phyloP scores from a whole-genome alignment of 2,113 vertebrate species.

The Rhinoderma darwinii region DNA sequence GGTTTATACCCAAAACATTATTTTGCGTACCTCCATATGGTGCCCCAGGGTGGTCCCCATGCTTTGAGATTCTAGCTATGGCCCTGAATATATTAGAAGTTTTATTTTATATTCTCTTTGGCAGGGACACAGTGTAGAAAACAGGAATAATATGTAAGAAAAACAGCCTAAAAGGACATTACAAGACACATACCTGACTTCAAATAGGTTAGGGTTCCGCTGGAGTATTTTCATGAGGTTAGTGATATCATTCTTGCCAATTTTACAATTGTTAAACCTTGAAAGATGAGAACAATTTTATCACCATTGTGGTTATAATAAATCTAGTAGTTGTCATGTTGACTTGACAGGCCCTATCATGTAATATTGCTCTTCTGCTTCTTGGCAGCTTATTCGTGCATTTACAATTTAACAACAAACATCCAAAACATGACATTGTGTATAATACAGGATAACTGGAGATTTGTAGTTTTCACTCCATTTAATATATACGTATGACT shows the following conservation, averaged over 20 bases:
- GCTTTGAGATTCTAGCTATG: background rate
- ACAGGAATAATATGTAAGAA: background rate
- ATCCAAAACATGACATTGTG: background rate
- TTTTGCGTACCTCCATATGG: too few species aligned
- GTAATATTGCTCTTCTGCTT: background rate
- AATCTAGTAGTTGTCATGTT: background rate
- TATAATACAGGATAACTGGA: background rate
- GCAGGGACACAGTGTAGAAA: background rate
- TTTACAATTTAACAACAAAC: background rate
- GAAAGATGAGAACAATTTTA: constrained; percentile 7
- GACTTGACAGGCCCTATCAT: background rate
- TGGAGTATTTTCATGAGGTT: constrained; percentile 65
- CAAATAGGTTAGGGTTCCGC: constrained; percentile 60
- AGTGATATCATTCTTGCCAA: constrained; percentile 60
- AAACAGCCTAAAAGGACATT: background rate
- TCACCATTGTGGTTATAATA: background rate
- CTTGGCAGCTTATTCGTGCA: background rate
- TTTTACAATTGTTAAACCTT: constrained; percentile 68
- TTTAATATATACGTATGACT: background rate
- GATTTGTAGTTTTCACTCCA: background rate
- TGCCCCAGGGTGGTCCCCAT: background rate
- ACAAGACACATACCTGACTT: constrained; percentile 71
- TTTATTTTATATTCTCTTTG: background rate
- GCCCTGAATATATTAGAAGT: background rate
- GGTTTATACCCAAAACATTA: too few species aligned